phyloP scores from a whole-genome alignment of 2,113 vertebrate genomes.

The Sinocyclocheilus anshuiensis region DNA sequence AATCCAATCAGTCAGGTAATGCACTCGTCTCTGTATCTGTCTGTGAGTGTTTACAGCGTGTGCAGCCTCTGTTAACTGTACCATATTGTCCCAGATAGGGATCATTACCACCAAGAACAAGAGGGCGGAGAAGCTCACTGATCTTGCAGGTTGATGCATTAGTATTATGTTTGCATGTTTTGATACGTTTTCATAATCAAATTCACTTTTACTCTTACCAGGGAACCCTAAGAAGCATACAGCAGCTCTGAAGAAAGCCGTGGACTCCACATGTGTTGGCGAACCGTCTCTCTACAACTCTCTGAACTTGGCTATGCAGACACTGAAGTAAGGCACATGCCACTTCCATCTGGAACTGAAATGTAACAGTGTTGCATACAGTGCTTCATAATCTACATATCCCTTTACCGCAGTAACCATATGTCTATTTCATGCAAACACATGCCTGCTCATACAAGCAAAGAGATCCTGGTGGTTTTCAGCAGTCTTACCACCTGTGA shows the following conservation, averaged over 20 bases:
- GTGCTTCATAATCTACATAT: background rate
- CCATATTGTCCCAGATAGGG: conserved; percentile 79
- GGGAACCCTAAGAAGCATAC: conserved; percentile 92
- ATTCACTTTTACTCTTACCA: conserved; percentile 56
- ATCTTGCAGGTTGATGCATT: conserved; percentile 85
- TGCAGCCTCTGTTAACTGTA: conserved; percentile 7
- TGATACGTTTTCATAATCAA: background rate
- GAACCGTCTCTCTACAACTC: conserved; percentile 97
- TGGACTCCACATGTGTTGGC: conserved; percentile 86
- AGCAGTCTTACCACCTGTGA: conserved; percentile 98
- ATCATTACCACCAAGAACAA: conserved; percentile 94
- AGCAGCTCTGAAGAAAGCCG: conserved; percentile 86
- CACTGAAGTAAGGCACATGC: conserved; percentile 85
- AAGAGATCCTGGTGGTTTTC: conserved; percentile 92
- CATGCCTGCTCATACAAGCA: conserved; percentile 95
- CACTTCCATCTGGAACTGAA: background rate
- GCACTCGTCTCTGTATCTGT: conserved; percentile 20
- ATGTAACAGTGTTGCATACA: background rate
- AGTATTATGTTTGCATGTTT: background rate
- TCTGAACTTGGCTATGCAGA: conserved; percentile 87
- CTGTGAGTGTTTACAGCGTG: background rate
- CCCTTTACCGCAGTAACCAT: background rate
- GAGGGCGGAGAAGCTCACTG: conserved; percentile 95
- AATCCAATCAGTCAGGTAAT: conserved; percentile 98
- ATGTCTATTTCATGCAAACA: conserved; percentile 75